Evolutionary conservation across 2,888 invertebrate species (phyloP), one percentile per base, ranked within the genome.

Genomic region (Eulithis prunata): DNA sequence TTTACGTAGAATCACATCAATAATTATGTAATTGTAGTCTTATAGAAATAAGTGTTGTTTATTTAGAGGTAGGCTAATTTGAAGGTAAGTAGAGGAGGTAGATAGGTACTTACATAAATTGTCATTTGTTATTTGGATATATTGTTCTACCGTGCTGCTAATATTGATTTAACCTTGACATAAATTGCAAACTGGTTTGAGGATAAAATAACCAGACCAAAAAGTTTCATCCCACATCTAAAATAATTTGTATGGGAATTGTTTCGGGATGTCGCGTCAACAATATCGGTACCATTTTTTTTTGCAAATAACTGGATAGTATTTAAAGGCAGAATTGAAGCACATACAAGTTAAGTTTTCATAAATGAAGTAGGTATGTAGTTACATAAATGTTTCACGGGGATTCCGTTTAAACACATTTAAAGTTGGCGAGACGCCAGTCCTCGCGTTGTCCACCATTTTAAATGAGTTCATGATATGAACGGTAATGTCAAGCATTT

Each of bases 381-480:
- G 64, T 70, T 72, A 73, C 62, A 69, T 75, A 71, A 72, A 69
- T 63, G 58, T 68, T 66, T 66, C 7, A 12, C 57, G 52, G 65
- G 52, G 66, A 67, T 76, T 75, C 74, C 74, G 74, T 80, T 78
- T 78, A 73, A 63, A 76, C 64, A 76, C 75, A 77, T 77, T 80
- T 77, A 77, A 81, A 85, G 84, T 67, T 90, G 90, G 90, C 84
- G 68, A 4, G 66, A 57, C 65, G 85, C 90, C 90, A 90, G 75
- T 49, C 66, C 43, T 70, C 70, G 69, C 74, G 76, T 77, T 83
- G 83, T 81, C 83, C 82, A 82, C 80, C 77, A 79, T 69, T 76
- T 85, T 80, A 85, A 80, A 88, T 88, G 86, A 80, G 78, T 85
- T 83, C 78, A 80, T 68, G 73, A 70, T 66, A 65, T 58, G 67